phyloP scores from a whole-genome alignment of 2,888 invertebrate genomes.

The Macropis europaea region DNA sequence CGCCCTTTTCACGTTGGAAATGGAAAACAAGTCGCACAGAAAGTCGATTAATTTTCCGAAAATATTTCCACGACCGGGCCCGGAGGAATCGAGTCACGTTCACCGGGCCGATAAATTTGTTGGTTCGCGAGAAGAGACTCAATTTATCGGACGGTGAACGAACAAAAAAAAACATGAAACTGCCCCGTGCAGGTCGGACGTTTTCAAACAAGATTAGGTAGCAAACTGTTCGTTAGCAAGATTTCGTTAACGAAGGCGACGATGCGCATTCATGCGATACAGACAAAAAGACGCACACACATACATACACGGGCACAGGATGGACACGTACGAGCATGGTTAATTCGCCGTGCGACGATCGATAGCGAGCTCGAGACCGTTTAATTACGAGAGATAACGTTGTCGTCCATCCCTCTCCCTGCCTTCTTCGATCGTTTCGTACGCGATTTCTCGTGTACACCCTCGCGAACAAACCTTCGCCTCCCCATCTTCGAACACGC shows the following conservation, averaged over 20 bases:
- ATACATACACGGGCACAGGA: background rate
- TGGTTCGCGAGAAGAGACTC: too few relatives aligned
- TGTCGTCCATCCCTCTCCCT: conserved; percentile 14
- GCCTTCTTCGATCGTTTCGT: background rate
- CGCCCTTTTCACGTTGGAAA: too few relatives aligned
- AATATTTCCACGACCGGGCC: too few relatives aligned
- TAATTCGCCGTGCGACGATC: conserved; percentile 58
- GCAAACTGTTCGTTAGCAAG: conserved; percentile 44
- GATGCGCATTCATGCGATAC: conserved; percentile 9
- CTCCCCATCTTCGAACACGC: background rate
- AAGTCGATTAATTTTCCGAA: conserved; percentile 19
- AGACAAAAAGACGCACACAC: background rate
- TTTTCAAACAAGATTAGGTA: conserved; percentile 38
- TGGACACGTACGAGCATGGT: conserved; percentile 1
- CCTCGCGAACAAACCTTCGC: background rate
- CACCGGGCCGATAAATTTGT: too few relatives aligned
- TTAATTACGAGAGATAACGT: conserved; percentile 64
- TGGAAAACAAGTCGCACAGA: background rate
- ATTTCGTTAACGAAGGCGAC: conserved; percentile 31
- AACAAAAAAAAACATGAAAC: background rate
- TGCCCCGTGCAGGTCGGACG: background rate
- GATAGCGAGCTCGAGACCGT: conserved; percentile 58
- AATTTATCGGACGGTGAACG: background rate
- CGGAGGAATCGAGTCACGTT: too few relatives aligned
- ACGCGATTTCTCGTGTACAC: conserved; percentile 11